phyloP scores from a whole-genome alignment of 2,888 invertebrate genomes.

The Chirona hameri region DNA sequence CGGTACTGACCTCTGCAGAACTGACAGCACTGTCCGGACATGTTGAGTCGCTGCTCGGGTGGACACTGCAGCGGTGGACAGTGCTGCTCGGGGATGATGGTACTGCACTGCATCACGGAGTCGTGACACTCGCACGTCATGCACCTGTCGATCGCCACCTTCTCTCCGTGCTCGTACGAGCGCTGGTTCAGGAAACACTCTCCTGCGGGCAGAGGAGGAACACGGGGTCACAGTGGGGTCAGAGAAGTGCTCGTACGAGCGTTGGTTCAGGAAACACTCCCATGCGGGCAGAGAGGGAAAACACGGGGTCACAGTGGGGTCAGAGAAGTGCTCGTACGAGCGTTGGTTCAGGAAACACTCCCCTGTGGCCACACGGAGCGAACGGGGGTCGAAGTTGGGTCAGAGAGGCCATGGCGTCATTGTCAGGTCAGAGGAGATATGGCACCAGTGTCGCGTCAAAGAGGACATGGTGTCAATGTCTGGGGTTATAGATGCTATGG shows the following conservation, averaged over 20 bases:
- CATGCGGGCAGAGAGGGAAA: constrained; percentile 32
- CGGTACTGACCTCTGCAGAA: constrained; percentile 58
- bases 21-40: constrained; percentile 83
- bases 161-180: constrained; percentile 76
- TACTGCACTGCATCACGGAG: constrained; percentile 73
- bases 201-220: constrained; percentile 30
- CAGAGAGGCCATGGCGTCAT: too few relatives aligned
- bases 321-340: constrained; percentile 77
- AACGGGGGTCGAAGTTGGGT: too few relatives aligned
- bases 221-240: constrained; percentile 10
- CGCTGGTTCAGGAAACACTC: constrained; percentile 64
- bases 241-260: constrained; percentile 70
- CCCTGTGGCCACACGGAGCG: constrained; percentile 32
- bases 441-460: too few relatives aligned
- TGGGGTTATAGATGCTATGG: too few relatives aligned
- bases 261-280: constrained; percentile 63
- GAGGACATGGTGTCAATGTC: too few relatives aligned
- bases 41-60: constrained; percentile 69
- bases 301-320: too few relatives aligned
- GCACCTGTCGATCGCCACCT: constrained; percentile 68
- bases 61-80: constrained; percentile 78
- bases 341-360: constrained; percentile 64
- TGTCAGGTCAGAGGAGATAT: too few relatives aligned
- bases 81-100: constrained; percentile 65
- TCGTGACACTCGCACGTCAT: constrained; percentile 77